Base-by-base conservation (phyloP, 2,797 vertebrate genomes). In the Microctenopoma stevenorrisi region DNA sequence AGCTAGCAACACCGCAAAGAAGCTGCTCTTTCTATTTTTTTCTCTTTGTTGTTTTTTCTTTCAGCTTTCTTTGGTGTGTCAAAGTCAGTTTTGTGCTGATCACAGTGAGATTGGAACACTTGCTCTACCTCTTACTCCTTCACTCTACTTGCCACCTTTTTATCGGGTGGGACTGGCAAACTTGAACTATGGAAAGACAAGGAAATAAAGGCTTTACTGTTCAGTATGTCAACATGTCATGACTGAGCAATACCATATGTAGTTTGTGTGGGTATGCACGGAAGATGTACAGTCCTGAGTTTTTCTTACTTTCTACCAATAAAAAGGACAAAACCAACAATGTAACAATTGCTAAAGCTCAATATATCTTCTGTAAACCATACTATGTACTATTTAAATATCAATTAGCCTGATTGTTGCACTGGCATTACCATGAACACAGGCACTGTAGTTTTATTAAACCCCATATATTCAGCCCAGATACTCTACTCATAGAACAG, bases 131-230 rank as follows among this genome's bases (percentile, higher is more conserved):
- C 91, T 90, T 90, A 89, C 86, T 92, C 84, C 88, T 93, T 91
- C 88, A 88, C 89, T 92, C 87, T 89, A 71, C 87, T 87, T 67
- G 68, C 86, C 91, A 85, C 91, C 89, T 79, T 72, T 80, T 91
- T 76, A 81, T 78, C 81, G 66, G 85, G 90, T 91, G 88, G 87
- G 76, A 89, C 83, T 88, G 90, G 92, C 87, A 89, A 91, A 94
- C 91, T 94, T 93, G 92, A 94, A 92, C 88, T 90, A 83, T 89
- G 83, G 87, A 90, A 92, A 91, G 83, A 90, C 82, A 89, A 87
- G 88, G 81, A 91, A 92, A 91, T 93, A 93, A 93, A 92, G 86
- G 90, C 90, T 93, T 92, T 92, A 91, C 91, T 91, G 89, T 93
- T 93, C 84, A 85, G 64, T 83, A 81, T 60, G 50, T 67, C 14